These are phyloP conservation scores for Phaethornis superciliosus DNA, from an alignment of 2,113 vertebrate species.

Conservation along the genomic window DNA sequence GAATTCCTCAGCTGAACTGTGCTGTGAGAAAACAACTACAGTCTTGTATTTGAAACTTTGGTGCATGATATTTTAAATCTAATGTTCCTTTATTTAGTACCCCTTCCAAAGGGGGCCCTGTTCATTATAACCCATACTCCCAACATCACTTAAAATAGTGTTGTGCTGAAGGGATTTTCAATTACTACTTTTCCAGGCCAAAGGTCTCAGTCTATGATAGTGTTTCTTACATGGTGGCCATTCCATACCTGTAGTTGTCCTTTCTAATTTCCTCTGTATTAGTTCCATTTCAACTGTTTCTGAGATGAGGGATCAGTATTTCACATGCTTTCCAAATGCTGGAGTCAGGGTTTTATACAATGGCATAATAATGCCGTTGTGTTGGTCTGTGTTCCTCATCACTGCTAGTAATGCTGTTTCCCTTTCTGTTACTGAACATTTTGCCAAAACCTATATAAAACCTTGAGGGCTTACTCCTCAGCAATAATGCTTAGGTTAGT, in stretches of 20 bases:
- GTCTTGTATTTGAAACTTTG: neutral
- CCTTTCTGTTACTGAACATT: neutral
- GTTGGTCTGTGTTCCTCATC: neutral
- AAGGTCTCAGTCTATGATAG: neutral
- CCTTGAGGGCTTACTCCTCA: neutral
- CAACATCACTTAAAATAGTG: accelerated
- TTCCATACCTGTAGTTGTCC: neutral
- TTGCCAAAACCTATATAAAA: neutral
- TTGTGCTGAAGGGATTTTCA: neutral
- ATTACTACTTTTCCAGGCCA: neutral
- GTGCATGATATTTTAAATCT: neutral
- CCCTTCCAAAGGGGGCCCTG: neutral
- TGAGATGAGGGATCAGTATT: neutral
- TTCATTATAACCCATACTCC: neutral
- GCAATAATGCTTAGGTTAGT: neutral
- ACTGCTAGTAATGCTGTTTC: accelerated
- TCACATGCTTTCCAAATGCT: neutral
- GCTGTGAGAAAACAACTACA: neutral
- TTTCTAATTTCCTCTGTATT: neutral
- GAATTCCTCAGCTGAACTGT: neutral
- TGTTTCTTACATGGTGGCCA: neutral
- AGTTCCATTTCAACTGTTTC: neutral
- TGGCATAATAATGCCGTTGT: neutral
- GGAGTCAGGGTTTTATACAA: neutral
- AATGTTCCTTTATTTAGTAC: neutral